Percentiles rank a stretch among this genome's conserved stretches.
Evolutionary conservation across 2,888 invertebrate species (phyloP).

Genomic region (Plusia festucae): DNA sequence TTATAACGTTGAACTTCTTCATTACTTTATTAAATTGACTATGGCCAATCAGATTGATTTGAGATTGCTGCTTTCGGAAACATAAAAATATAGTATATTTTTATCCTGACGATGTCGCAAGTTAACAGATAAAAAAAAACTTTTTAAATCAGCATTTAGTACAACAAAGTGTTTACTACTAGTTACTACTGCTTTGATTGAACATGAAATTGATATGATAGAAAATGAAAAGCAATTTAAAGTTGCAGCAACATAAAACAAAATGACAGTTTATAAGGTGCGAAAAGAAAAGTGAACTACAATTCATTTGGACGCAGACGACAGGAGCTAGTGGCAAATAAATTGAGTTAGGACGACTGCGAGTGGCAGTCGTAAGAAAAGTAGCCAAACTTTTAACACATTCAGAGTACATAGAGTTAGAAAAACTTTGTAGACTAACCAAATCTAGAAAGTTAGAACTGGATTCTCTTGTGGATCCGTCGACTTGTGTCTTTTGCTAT

Average conservation of each 20-base stretch:
- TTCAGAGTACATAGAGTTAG: conserved; percentile 26
- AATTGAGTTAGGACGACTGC: not conserved
- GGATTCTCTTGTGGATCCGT: conserved; percentile 22
- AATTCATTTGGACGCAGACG: not conserved
- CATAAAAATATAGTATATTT: no score
- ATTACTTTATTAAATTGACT: no score
- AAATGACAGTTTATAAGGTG: conserved; percentile 1
- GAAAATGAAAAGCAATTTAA: conserved; percentile 1
- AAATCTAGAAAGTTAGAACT: conserved; percentile 31
- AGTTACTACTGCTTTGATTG: no score
- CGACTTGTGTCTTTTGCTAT: not conserved
- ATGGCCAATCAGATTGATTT: no score
- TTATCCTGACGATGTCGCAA: no score
- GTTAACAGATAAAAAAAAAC: no score
- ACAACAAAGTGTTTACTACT: no score
- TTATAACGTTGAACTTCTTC: not conserved
- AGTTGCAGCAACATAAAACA: conserved; percentile 1
- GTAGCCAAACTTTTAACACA: conserved; percentile 34
- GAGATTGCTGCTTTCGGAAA: no score
- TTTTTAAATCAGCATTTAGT: no score
- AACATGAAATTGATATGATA: no score
- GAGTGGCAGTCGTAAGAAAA: conserved; percentile 22
- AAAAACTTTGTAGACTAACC: conserved; percentile 38
- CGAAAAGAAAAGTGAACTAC: conserved; percentile 3
- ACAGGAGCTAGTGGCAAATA: not conserved